phyloP scores from a whole-genome alignment of 2,113 vertebrate species.

The Phrynosoma blainvillii region DNA sequence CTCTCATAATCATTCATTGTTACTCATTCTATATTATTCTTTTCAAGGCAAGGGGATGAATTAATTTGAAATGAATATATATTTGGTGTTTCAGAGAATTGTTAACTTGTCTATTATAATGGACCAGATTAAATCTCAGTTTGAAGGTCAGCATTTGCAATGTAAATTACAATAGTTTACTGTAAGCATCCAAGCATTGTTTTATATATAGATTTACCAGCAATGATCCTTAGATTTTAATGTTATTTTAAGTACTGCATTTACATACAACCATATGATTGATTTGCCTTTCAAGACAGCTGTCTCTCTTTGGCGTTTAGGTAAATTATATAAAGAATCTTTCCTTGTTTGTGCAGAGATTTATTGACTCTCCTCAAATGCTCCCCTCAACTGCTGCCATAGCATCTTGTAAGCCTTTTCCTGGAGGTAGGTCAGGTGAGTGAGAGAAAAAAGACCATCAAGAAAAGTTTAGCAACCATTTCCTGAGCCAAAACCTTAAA shows the following conservation, averaged over 20 bases:
- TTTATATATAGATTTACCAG: conserved; percentile 16
- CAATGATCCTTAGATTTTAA: conserved; percentile 14
- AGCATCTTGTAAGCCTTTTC: background rate
- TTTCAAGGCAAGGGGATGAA: background rate
- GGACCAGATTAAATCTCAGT: background rate
- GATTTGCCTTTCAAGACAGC: conserved; percentile 17
- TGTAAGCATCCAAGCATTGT: background rate
- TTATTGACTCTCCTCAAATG: background rate
- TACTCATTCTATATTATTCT: conserved; percentile 32
- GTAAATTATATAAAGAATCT: background rate
- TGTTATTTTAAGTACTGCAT: conserved; percentile 22
- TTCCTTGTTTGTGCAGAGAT: background rate
- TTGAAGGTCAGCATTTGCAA: conserved; percentile 1
- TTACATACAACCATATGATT: conserved; percentile 13
- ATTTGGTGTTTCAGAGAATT: conserved; percentile 23
- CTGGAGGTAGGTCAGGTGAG: background rate
- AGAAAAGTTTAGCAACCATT: background rate
- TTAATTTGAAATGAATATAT: conserved; percentile 39
- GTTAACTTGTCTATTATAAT: background rate
- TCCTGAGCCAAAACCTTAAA: too few relatives aligned
- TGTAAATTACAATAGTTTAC: conserved; percentile 17
- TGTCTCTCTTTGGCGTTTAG: conserved; percentile 12
- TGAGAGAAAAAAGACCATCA: too few relatives aligned
- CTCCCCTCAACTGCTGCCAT: background rate
- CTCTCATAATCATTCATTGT: background rate